Evolutionary conservation across 1,140 invertebrate species (phyloP).

Genomic region (Chrysomallon squamiferum): DNA sequence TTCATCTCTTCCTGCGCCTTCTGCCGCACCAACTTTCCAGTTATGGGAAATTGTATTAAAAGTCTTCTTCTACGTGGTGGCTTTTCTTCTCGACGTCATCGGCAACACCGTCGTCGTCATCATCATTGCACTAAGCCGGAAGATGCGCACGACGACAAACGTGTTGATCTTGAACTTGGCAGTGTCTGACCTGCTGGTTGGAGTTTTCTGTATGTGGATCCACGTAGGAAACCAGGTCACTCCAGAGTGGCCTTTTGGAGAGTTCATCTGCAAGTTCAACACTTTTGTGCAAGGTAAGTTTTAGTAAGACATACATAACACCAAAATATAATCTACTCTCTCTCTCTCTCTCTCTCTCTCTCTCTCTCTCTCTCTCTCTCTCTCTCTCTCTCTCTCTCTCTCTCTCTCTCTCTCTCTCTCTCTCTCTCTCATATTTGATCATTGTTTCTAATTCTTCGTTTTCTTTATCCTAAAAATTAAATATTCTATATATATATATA

Average conservation of each 20-base stretch:
- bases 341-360: too few relatives aligned
- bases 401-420: too few relatives aligned
- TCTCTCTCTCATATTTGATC: too few relatives aligned
- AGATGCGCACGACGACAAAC: conserved; percentile 69
- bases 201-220: conserved; percentile 65
- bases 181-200: conserved; percentile 83
- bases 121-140: conserved; percentile 36
- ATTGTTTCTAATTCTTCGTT: too few relatives aligned
- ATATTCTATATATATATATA: too few relatives aligned
- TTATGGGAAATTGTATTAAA: conserved; percentile 35
- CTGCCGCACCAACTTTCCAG: conserved; percentile 4
- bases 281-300: conserved; percentile 65
- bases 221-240: conserved; percentile 59
- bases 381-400: too few relatives aligned
- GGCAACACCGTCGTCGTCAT: conserved; percentile 45
- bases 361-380: too few relatives aligned
- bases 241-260: conserved; percentile 58
- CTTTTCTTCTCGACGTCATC: conserved; percentile 36
- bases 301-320: too few relatives aligned
- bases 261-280: conserved; percentile 65
- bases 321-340: too few relatives aligned
- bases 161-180: conserved; percentile 92
- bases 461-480: too few relatives aligned
- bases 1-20: background rate
- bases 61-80: conserved; percentile 40